A percentile compares a stretch with the other conserved stretches of the same genome.
Conservation (phyloP, 2,888 invertebrate species). For the Elmis aenea region DNA sequence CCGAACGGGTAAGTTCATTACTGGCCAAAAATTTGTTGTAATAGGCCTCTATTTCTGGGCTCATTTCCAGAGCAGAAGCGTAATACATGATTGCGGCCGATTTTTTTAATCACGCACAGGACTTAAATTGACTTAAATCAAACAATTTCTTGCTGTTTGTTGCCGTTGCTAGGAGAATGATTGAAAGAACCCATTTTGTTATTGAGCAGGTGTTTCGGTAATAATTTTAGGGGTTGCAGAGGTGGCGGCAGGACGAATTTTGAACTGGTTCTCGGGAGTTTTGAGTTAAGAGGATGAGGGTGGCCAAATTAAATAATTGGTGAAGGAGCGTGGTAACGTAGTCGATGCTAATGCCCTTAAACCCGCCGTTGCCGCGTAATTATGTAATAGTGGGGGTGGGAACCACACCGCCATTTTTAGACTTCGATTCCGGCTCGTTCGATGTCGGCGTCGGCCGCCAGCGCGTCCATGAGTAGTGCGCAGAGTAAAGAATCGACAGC, state of each 20-base stretch:
- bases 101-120: no score
- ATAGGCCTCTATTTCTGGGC: conserved; percentile 8
- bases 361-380: conserved; percentile 19
- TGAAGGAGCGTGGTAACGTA: neutral
- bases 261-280: no score
- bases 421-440: conserved; percentile 26
- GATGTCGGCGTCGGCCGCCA: conserved; percentile 21
- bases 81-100: no score
- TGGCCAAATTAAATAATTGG: no score
- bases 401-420: conserved; percentile 35
- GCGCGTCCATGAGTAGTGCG: conserved; percentile 24
- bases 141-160: conserved; percentile 13
- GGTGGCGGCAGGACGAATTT: no score
- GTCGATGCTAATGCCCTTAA: conserved; percentile 14
- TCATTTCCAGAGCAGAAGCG: neutral
- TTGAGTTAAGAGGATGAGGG: no score
- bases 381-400: conserved; percentile 32
- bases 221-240: no score
- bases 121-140: no score
- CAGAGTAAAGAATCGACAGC: conserved; percentile 22
- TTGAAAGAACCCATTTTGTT: no score
- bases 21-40: conserved; percentile 13
- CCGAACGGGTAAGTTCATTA: conserved; percentile 52
- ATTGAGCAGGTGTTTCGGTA: no score
- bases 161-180: conserved; percentile 24